Evolutionary conservation across 1,140 invertebrate genomes (phyloP), one percentile per base, ranked within the genome.

Genomic region (Sitophilus oryzae): DNA sequence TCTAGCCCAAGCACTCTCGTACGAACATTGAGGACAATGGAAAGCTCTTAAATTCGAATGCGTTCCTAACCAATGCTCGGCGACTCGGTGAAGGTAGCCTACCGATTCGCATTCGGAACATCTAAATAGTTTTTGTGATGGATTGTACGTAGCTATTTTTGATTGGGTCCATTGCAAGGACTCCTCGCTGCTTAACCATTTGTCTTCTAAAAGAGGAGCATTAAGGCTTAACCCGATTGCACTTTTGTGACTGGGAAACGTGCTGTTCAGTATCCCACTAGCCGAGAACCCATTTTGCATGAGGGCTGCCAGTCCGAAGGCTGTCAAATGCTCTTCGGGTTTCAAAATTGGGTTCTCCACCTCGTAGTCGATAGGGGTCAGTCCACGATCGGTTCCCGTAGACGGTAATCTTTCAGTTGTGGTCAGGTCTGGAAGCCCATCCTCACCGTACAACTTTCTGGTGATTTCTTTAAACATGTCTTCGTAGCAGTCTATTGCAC

Each of bases 381-480:
- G 46, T 21, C 68, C 65, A 16, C 72, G 61, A 35, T 74, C 73
- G 52, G 62, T 60, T 8, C 64, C 59, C 34, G 64, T 34, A 66
- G 75, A 65, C 73, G 75, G 44, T 62, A 75, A 57, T 56, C 71
- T 48, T 34, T 70, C 67, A 18, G 58, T 70, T 46, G 73, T 69
- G 50, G 73, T 72, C 54, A 77, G 66, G 59, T 77, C 76, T 55
- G 77, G 76, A 51, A 76, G 74, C 54, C 81, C 81, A 74, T 91
- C 88, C 68, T 91, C 88, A 45, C 89, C 89, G 71, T 93, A 93
- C 41, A 91, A 76, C 76, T 93, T 93, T 64, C 88, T 82, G 37
- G 88, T 91, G 63, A 92, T 91, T 77, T 93, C 89, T 73, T 91
- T 91, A 70, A 89, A 85, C 80, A 84, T 84, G 61, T 85, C 82